phyloP scores from a whole-genome alignment of 92 coral and sea anemone species.

The Palythoa heliodiscus region DNA sequence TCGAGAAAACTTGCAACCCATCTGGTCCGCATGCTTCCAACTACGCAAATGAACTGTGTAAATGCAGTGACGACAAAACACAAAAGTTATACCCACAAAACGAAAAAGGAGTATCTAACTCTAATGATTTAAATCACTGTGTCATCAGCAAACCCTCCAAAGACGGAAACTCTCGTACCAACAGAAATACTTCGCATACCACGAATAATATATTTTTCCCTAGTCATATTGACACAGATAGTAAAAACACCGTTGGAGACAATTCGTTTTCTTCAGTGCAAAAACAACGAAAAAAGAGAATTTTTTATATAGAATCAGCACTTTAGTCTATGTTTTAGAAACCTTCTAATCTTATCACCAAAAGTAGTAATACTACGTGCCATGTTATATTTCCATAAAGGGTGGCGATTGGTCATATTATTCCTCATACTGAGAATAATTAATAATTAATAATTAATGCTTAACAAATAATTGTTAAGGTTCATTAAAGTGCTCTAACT shows the following conservation, averaged over 20 bases:
- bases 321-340: background rate
- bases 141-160: background rate
- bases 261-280: background rate
- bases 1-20: background rate
- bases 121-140: background rate
- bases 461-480: too few relatives aligned
- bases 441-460: too few relatives aligned
- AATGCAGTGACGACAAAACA: background rate
- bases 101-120: background rate
- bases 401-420: too few relatives aligned
- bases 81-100: background rate
- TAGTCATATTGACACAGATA: background rate
- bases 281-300: background rate
- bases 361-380: too few relatives aligned
- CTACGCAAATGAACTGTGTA: background rate
- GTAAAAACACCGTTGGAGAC: background rate
- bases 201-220: background rate
- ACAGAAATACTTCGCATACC: background rate
- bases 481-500: too few relatives aligned
- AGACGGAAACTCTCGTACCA: background rate
- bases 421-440: too few relatives aligned
- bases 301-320: background rate
- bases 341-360: too few relatives aligned
- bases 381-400: too few relatives aligned
- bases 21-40: background rate